Conservation (phyloP, 2,113 vertebrate species). For the Megaceryle maxima region DNA sequence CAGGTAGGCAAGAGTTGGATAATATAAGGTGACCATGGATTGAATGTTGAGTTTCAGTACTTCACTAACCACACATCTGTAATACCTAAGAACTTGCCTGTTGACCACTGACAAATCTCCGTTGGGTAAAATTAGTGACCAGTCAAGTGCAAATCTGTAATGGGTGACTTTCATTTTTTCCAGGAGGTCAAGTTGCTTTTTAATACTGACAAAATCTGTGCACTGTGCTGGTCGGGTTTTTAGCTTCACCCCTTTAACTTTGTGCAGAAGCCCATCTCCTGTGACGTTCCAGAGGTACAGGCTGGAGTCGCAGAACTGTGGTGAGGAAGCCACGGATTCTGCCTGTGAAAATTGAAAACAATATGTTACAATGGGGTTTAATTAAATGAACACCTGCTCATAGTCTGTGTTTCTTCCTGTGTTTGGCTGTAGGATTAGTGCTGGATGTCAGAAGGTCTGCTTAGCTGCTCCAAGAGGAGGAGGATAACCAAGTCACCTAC, state of each 20-base stretch:
- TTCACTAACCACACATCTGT: conserved; percentile 87
- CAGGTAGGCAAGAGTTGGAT: conserved; percentile 82
- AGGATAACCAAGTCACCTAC: neutral
- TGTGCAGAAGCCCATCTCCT: conserved; percentile 81
- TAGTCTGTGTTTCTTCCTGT: neutral
- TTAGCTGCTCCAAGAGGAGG: neutral
- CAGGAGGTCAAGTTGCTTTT: conserved; percentile 81
- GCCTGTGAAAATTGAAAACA: conserved; percentile 74
- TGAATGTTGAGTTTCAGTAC: conserved; percentile 77
- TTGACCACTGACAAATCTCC: conserved; percentile 80
- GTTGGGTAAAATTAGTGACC: conserved; percentile 87
- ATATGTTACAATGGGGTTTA: neutral
- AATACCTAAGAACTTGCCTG: conserved; percentile 85
- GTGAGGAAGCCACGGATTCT: conserved; percentile 83
- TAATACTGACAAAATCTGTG: conserved; percentile 88
- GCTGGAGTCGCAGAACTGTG: conserved; percentile 88
- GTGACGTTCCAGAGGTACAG: conserved; percentile 93
- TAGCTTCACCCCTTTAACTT: conserved; percentile 81
- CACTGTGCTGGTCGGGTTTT: conserved; percentile 85
- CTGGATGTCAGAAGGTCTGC: neutral
- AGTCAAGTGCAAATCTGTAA: conserved; percentile 92
- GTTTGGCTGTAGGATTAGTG: neutral
- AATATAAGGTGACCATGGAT: conserved; percentile 85
- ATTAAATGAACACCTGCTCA: neutral
- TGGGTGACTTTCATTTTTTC: conserved; percentile 83